Evolutionary conservation across 2,888 invertebrate genomes (phyloP), one percentile per base, ranked within the genome.

Genomic region (Heliconius aoede): DNA sequence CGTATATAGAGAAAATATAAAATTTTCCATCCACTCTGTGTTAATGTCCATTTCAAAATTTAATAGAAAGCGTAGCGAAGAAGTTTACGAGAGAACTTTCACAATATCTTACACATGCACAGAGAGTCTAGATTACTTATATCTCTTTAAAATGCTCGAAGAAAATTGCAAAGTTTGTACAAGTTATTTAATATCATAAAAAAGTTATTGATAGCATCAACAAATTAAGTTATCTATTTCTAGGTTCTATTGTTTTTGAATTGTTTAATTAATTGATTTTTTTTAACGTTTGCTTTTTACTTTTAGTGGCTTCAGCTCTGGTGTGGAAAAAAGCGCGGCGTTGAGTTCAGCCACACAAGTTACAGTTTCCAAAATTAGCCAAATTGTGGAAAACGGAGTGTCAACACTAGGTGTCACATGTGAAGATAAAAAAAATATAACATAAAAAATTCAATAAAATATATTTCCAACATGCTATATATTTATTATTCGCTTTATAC

Each of bases 71-170:
- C 67, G n/a, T 61, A 68, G 61, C 61, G 74, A 55, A 51, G 32
- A 76, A 76, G 55, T 76, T 76, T 72, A 78, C 76, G 71, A 61
- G 73, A 26, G 30, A 78, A 78, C 73, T 78, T 78, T 67, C 32
- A 78, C 74, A 76, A 78, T 78, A 78, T 74, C 74, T 61, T 72
- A 73, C 72, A 78, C 76, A 78, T 76, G 74, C 74, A 74, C 76
- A 72, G 61, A 58, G 72, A 76, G 76, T 78, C 75, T 68, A 75
- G 62, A 76, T 78, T 76, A 68, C 65, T 65, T 28, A 78, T 58
- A 76, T 65, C 61, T 67, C 67, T 78, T 78, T 76, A 76, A 74
- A 74, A 62, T 78, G 65, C 67, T 76, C 40, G 60, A 67, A 65
- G 58, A 78, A 78, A 76, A 55, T 78, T 78, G 51, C 30, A 24